Conservation (phyloP, 2,888 invertebrate species). For the Zaprionus lineosus region DNA sequence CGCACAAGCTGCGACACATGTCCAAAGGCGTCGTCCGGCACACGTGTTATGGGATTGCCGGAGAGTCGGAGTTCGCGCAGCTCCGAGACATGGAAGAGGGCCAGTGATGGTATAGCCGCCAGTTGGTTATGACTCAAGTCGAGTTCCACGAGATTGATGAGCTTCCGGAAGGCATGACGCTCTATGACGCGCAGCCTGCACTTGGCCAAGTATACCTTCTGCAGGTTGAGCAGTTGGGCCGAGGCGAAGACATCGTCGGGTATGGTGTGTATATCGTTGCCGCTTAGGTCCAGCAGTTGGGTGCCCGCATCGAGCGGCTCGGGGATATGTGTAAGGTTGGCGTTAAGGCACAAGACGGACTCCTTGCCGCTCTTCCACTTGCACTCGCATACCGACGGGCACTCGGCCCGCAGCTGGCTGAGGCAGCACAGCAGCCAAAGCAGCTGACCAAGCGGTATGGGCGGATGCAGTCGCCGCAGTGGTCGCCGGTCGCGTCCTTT, state of each 20-base stretch:
- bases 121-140: constrained; percentile 90
- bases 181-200: constrained; percentile 88
- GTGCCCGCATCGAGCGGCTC: constrained; percentile 89
- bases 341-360: constrained; percentile 90
- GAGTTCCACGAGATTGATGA: constrained; percentile 91
- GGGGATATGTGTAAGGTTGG: constrained; percentile 89
- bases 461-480: constrained; percentile 61
- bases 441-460: constrained; percentile 70
- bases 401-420: constrained; percentile 84
- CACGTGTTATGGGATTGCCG: constrained; percentile 89
- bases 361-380: constrained; percentile 95
- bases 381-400: constrained; percentile 91
- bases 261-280: constrained; percentile 87
- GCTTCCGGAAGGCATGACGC: constrained; percentile 88
- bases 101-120: constrained; percentile 87
- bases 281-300: constrained; percentile 90
- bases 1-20: constrained; percentile 87
- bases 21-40: constrained; percentile 88
- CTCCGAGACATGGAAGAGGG: constrained; percentile 89
- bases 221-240: constrained; percentile 90
- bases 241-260: constrained; percentile 89
- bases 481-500: constrained; percentile 57
- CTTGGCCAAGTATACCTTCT: constrained; percentile 89
- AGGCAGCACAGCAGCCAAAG: constrained; percentile 79
- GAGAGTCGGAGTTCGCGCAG: constrained; percentile 89